Base-by-base conservation (phyloP, 2,888 invertebrate species). In the Caenorhabditis japonica region DNA sequence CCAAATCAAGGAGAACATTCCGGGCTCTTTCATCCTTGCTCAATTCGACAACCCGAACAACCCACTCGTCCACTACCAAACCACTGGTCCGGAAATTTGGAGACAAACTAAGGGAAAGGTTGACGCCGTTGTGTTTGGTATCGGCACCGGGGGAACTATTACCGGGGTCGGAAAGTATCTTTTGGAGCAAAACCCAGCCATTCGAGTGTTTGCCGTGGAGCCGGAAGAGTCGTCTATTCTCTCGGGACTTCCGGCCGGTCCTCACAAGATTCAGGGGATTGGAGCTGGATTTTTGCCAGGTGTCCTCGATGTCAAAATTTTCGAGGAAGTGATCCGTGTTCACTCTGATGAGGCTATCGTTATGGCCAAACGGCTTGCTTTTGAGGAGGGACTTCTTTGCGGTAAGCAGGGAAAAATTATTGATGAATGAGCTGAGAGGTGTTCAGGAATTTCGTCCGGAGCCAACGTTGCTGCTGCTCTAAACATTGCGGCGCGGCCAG, bases 81-180 rank as follows among this genome's bases (percentile, higher is more conserved):
- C 83, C 2, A 87, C 87, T 2, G 87, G 85, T 15, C 85, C 86
- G 4, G 87, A 87, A 68, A 87, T 87, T 30, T 87, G 85, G 84
- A 41, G 58, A 21, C 86, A 87, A 59, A 87, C 85, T 4, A 62
- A 78, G 4, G 85, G 84, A 36, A 76, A 84, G 52, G 81, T 78
- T 1, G 84, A 86, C 56, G 83, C 79, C 4, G 81, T 78, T 52
- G 80, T 84, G 1, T 85, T 86, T 49, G 86, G 84, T 46, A 77
- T 87, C 7, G 87, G 86, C 15, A 83, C 85, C 21, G 84, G 85
- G 27, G 85, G 85, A 30, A 84, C 85, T 12, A 81, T 86, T 33
- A 84, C 84, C 21, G 86, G 86, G 27, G 85, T 82, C n/a, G 86
- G 85, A 33, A 75, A 55, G 10, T 86, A 64, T 59, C 49, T 86